phyloP scores from a whole-genome alignment of 1,140 invertebrate genomes.

The Brachionus calyciflorus region DNA sequence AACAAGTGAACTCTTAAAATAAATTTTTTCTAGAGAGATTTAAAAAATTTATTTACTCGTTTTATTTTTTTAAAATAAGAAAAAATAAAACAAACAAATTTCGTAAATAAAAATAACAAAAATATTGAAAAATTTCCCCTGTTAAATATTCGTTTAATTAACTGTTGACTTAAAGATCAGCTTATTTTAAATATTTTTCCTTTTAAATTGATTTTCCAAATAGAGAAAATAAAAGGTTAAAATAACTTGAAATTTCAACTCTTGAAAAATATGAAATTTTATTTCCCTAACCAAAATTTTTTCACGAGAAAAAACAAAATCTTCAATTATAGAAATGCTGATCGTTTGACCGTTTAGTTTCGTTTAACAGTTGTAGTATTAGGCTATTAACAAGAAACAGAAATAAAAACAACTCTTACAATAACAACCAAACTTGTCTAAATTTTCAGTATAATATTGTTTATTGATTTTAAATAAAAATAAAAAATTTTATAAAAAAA shows the following conservation, averaged over 20 bases:
- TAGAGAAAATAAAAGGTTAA: conserved; percentile 25
- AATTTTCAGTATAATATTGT: no score
- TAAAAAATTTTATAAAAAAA: neutral
- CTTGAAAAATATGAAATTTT: no score
- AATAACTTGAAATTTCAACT: conserved; percentile 17
- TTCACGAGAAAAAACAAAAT: neutral
- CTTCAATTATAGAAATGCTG: conserved; percentile 27
- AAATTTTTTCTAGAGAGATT: conserved; percentile 12
- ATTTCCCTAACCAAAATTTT: no score
- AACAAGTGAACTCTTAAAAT: conserved; percentile 1
- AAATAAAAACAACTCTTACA: neutral
- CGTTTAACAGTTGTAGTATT: no score
- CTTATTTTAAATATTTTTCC: conserved; percentile 24
- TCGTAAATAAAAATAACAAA: no score
- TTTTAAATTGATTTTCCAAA: conserved; percentile 2
- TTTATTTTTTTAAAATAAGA: neutral
- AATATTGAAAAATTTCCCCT: neutral
- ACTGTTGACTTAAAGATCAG: conserved; percentile 41
- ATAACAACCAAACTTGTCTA: neutral
- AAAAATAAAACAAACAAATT: conserved; percentile 7
- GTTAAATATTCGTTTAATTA: conserved; percentile 40
- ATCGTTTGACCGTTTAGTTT: conserved; percentile 28
- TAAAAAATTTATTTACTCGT: no score
- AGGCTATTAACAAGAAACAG: conserved; percentile 6
- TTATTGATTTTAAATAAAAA: neutral